Evolutionary conservation across 2,797 vertebrate genomes (phyloP).

Genomic region (Melanotaenia maccullochi): DNA sequence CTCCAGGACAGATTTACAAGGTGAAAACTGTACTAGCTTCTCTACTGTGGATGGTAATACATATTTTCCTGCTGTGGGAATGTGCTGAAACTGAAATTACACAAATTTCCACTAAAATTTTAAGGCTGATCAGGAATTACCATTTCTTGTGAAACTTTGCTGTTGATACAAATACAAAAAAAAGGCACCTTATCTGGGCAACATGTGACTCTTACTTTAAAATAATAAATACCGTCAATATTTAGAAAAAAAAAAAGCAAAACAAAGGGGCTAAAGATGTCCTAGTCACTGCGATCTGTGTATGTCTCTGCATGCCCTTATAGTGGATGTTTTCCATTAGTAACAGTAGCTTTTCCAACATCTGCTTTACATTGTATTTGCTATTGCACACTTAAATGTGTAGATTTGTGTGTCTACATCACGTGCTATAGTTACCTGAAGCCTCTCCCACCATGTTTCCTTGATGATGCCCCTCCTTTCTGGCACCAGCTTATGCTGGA

Average conservation of each 20-base stretch:
- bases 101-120: not conserved
- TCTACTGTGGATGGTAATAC: slow-evolving; percentile 4
- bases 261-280: not conserved
- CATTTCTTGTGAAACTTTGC: not conserved
- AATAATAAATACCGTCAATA: too few species aligned
- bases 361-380: slow-evolving; percentile 58
- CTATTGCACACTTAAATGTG: slow-evolving; percentile 32
- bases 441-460: slow-evolving; percentile 98
- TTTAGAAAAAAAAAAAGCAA: not conserved
- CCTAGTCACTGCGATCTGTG: slow-evolving; percentile 4
- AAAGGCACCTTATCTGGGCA: not conserved
- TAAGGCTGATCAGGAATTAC: not conserved
- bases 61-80: not conserved
- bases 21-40: not conserved
- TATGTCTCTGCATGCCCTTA: slow-evolving; percentile 15
- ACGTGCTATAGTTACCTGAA: slow-evolving; percentile 86
- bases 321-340: slow-evolving; percentile 60
- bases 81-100: not conserved
- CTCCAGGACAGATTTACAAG: not conserved
- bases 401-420: slow-evolving; percentile 34
- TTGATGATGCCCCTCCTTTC: slow-evolving; percentile 98
- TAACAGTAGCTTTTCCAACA: slow-evolving; percentile 61
- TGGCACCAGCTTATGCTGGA: slow-evolving; percentile 98
- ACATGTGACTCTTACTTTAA: too few species aligned
- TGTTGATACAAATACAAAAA: not conserved